Base-by-base conservation (phyloP, 2,797 vertebrate species). In the Sparus aurata region DNA sequence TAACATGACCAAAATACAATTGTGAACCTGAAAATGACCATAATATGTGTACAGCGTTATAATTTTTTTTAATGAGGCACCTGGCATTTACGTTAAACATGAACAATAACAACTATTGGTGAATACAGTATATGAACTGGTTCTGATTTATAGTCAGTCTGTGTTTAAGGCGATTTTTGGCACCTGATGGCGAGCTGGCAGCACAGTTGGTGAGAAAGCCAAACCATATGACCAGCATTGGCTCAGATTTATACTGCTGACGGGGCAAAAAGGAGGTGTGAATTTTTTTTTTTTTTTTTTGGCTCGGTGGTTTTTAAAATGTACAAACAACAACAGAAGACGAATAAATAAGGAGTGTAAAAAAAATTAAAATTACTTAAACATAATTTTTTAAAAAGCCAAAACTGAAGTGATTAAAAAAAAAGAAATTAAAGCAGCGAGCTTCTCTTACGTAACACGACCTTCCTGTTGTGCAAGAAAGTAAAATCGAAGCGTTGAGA, bases 211-310 rank as follows among this genome's bases (percentile, higher is more conserved):
- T 57, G 45, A 10, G 66, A 69, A 70, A 76, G 54, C 64, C n/a
- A 69, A 80, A 70, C 75, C 80, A 68, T 69, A 70, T 74, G 83
- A 71, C 63, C 55, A 55, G 45, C 50, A 12, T 60, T 82, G 75
- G 85, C 82, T 82, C 53, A 8, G 49, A 45, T 69, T 64, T 46
- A 59, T 9, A 30, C 22, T 70, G 76, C 84, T 87, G 80, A 89
- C 67, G 38, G 7, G 54, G 65, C 68, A 81, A 69, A 78, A 72
- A 1, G 3, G 27, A 83, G 47, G 50, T 71, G 66, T 63, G 52
- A 67, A 7, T 27, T 27, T 27, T 27, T 27, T 3, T 27, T 27
- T 27, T 60, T 50, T 43, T 38, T 38, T 38, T 38, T 60, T 50
- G 27, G 1, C 17, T 69, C 30, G 46, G 12, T 50, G 49, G 16